Evolutionary conservation across 2,113 vertebrate species (phyloP).

Genomic region (Dasypus novemcinctus): DNA sequence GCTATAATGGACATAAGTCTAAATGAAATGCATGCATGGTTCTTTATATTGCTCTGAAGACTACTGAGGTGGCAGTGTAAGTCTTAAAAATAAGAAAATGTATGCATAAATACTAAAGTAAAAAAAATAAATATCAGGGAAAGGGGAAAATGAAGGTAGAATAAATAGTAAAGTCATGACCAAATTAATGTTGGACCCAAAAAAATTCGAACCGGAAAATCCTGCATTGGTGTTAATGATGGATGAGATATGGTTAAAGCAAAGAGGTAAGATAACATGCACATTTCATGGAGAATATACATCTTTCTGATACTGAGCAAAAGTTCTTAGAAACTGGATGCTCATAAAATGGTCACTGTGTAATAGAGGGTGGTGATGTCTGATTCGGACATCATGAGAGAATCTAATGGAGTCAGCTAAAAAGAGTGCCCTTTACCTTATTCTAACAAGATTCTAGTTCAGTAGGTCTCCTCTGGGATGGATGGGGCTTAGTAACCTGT

Average conservation of each 20-base stretch:
- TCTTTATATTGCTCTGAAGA: conserved; percentile 27
- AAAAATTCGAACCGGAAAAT: neutral
- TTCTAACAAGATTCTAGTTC: neutral
- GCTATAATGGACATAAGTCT: neutral
- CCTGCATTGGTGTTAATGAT: neutral
- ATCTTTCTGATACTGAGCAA: neutral
- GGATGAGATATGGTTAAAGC: conserved; percentile 28
- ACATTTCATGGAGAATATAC: neutral
- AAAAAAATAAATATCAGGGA: neutral
- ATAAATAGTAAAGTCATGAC: conserved; percentile 20
- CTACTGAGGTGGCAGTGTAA: neutral
- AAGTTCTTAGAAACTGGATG: neutral
- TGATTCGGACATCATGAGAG: neutral
- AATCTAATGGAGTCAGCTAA: neutral
- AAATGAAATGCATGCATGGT: conserved; percentile 8
- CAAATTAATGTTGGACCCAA: conserved; percentile 10
- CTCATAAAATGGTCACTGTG: neutral
- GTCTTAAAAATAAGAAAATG: conserved; percentile 44
- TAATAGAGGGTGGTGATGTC: neutral
- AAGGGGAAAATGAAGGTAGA: conserved; percentile 13
- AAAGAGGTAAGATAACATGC: neutral
- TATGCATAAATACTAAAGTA: neutral
- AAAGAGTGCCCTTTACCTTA: neutral
- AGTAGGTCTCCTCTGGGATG: neutral
- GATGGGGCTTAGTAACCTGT: neutral